Conservation (phyloP, 2,888 invertebrate species). For the Rhodophaea formosa region DNA sequence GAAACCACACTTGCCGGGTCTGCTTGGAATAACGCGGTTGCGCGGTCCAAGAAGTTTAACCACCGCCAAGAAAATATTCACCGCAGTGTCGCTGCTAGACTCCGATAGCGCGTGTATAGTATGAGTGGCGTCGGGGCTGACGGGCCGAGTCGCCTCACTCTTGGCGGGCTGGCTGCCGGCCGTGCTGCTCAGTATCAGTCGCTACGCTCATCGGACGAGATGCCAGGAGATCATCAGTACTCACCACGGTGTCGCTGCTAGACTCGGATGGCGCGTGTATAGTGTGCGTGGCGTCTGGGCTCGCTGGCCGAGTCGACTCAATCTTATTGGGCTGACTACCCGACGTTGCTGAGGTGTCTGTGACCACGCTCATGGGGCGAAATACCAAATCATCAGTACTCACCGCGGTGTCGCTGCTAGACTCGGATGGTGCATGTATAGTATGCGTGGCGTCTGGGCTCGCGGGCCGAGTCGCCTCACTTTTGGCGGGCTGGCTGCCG, state of each 20-base stretch:
- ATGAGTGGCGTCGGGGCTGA: constrained; percentile 28
- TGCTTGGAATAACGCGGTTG: too few species aligned
- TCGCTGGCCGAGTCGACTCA: constrained; percentile 26
- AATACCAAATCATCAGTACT: constrained; percentile 29
- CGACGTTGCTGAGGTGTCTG: constrained; percentile 16
- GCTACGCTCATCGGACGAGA: too few species aligned
- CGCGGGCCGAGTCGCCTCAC: constrained; percentile 26
- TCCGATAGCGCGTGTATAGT: constrained; percentile 48
- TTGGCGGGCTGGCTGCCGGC: too few species aligned
- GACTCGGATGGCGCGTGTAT: constrained; percentile 54
- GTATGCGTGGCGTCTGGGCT: constrained; percentile 29
- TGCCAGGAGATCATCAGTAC: constrained; percentile 18
- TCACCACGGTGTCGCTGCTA: constrained; percentile 72
- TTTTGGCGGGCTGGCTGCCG: constrained; percentile 29
- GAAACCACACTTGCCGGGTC: too few species aligned
- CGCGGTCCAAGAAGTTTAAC: too few species aligned
- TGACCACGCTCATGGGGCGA: too few species aligned
- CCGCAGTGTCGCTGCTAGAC: constrained; percentile 73
- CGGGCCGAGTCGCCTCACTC: too few species aligned
- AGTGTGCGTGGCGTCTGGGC: constrained; percentile 28
- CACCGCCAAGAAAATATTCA: constrained; percentile 37
- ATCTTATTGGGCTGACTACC: constrained; percentile 29
- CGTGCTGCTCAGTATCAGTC: neutral
- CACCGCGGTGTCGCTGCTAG: constrained; percentile 73
- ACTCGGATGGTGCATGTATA: constrained; percentile 51